Evolutionary conservation across 1,140 invertebrate species (phyloP), one percentile per base, ranked within the genome.

Genomic region (Liolophura sinensis): DNA sequence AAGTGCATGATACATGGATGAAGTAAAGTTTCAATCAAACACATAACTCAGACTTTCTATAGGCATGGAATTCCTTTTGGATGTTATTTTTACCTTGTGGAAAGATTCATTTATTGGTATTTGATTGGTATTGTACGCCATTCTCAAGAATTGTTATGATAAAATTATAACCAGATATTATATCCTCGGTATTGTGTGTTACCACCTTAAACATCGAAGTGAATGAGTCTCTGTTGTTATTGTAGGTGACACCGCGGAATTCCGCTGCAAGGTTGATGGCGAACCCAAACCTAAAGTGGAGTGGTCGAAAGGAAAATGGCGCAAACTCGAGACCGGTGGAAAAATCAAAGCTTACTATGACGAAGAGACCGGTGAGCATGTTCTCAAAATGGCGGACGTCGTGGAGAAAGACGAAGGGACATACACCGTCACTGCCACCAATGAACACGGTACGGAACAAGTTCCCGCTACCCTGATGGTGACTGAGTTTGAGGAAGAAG

Each of bases 271-370:
- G 11, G 70, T 82, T 56, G 77, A 75, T 22, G 83, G 83, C 27
- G 78, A 80, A 60, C 83, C 83, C 18, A 65, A 64, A 52, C 83
- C 83, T 15, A 79, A 72, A 15, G 73, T 84, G 14, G 75, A 76
- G 60, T 84, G 82, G 83, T 79, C 83, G 1, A 84, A 84, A 61
- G 83, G 83, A 46, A 84, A 83, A 73, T 83, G 80, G 81, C 68
- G 74, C 49, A 82, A 83, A 65, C 70, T 82, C 25, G 75, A 82
- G 69, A 63, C 78, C 61, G 75, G 72, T 0, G 78, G 76, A 22
- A 62, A 74, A 18, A 73, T 78, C 66, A 77, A 73, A 50, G 70
- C 82, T 11, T 81, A 69, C 67, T 73, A 76, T 56, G 82, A 85
- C 63, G 78, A 82, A 24, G 71, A 67, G 12, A 79, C 78, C 6